A percentile compares a stretch with the other conserved stretches of the same genome.
Conservation (phyloP, 2,888 invertebrate genomes). For the Drosophila falleni region DNA sequence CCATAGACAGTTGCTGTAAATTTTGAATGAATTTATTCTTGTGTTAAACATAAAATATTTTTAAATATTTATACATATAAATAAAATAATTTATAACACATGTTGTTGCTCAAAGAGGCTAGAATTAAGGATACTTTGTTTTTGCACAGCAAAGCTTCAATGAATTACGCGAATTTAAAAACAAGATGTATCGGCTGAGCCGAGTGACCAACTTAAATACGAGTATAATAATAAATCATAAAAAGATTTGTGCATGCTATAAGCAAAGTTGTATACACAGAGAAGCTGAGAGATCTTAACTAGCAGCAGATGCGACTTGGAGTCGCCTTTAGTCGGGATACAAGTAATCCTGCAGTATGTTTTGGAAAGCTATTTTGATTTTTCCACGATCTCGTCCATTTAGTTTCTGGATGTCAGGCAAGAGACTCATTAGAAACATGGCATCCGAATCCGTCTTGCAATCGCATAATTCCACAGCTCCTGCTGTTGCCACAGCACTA, state of each 20-base stretch:
- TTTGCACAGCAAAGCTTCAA: slow-evolving; percentile 64
- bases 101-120: slow-evolving; percentile 40
- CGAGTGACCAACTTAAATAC: slow-evolving; percentile 27
- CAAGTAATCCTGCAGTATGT: slow-evolving; percentile 83
- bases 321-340: slow-evolving; percentile 82
- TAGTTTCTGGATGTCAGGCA: slow-evolving; percentile 84
- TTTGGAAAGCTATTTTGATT: slow-evolving; percentile 85
- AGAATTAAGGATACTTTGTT: slow-evolving; percentile 56
- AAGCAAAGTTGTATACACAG: slow-evolving; percentile 69
- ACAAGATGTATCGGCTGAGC: slow-evolving; percentile 50
- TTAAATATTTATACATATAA: slow-evolving; percentile 69
- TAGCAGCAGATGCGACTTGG: slow-evolving; percentile 45
- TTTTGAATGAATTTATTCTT: slow-evolving; percentile 67
- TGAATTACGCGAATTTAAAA: slow-evolving; percentile 20
- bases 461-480: slow-evolving; percentile 77
- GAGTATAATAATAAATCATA: slow-evolving; percentile 20
- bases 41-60: slow-evolving; percentile 55
- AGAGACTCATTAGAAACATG: slow-evolving; percentile 84
- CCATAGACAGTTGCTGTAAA: slow-evolving; percentile 51
- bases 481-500: slow-evolving; percentile 30
- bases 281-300: slow-evolving; percentile 60
- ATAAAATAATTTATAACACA: slow-evolving; percentile 68
- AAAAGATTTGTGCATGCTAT: slow-evolving; percentile 36
- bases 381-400: slow-evolving; percentile 84
- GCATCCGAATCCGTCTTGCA: slow-evolving; percentile 85